Conservation (phyloP, 2,113 vertebrate species). For the Cygnus buccinator region DNA sequence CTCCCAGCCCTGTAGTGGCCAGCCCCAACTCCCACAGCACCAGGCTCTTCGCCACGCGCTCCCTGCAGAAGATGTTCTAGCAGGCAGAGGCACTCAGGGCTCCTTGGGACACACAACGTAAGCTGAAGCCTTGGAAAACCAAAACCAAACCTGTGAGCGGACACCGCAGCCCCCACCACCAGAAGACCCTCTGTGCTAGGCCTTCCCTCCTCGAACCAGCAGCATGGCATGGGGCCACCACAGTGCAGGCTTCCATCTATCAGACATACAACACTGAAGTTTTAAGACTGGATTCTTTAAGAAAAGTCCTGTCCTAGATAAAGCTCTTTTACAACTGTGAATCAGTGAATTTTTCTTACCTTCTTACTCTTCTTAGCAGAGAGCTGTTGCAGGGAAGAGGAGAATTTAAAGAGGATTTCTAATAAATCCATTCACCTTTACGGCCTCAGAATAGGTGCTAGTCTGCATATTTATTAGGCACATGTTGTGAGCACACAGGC, state of each 20-base stretch:
- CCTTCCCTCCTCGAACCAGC: background rate
- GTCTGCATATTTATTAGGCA: background rate
- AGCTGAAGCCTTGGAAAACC: background rate
- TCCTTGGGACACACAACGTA: background rate
- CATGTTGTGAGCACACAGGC: background rate
- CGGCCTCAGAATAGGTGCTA: background rate
- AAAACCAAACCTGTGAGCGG: background rate
- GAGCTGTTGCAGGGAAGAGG: background rate
- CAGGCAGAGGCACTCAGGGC: fast-evolving
- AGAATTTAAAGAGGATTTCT: background rate
- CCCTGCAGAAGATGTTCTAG: background rate
- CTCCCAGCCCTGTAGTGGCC: background rate
- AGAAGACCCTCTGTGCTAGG: too few species aligned
- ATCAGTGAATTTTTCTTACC: fast-evolving
- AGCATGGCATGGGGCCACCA: fast-evolving
- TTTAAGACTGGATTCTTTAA: background rate
- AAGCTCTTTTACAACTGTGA: background rate
- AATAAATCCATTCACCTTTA: background rate
- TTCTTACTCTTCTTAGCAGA: background rate
- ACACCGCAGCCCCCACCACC: background rate
- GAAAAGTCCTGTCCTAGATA: background rate
- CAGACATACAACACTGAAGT: fast-evolving
- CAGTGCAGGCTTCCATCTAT: fast-evolving
- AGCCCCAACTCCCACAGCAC: background rate
- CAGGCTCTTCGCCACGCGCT: fast-evolving